phyloP scores from a whole-genome alignment of 2,113 vertebrate species.

The Pomatostomus ruficeps region DNA sequence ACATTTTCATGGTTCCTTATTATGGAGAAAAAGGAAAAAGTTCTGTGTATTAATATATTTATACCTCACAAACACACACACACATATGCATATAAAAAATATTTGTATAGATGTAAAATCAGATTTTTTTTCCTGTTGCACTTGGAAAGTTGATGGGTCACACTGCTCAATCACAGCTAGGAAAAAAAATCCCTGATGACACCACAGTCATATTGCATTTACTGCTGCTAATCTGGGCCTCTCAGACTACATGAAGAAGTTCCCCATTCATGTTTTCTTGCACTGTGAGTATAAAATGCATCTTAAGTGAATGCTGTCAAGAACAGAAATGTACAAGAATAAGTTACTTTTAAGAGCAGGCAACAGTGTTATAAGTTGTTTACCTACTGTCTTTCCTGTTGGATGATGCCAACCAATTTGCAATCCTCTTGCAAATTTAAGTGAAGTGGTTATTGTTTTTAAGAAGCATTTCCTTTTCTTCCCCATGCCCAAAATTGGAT shows the following conservation, averaged over 20 bases:
- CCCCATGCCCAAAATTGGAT: neutral
- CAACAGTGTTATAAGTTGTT: neutral
- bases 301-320: neutral
- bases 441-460: neutral
- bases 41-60: neutral
- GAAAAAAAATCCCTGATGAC: neutral
- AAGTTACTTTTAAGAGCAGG: neutral
- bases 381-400: neutral
- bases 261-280: neutral
- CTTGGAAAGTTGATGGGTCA: neutral
- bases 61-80: neutral
- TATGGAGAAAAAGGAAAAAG: neutral
- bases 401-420: neutral
- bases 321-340: neutral
- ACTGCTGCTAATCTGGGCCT: neutral
- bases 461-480: neutral
- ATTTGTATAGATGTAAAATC: neutral
- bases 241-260: neutral
- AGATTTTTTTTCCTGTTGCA: neutral
- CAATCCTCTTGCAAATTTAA: neutral
- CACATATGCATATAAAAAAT: neutral
- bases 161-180: neutral
- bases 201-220: neutral
- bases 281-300: neutral
- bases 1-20: neutral